Evolutionary conservation across 2,888 invertebrate species (phyloP).

Genomic region (Oasisia sp.): DNA sequence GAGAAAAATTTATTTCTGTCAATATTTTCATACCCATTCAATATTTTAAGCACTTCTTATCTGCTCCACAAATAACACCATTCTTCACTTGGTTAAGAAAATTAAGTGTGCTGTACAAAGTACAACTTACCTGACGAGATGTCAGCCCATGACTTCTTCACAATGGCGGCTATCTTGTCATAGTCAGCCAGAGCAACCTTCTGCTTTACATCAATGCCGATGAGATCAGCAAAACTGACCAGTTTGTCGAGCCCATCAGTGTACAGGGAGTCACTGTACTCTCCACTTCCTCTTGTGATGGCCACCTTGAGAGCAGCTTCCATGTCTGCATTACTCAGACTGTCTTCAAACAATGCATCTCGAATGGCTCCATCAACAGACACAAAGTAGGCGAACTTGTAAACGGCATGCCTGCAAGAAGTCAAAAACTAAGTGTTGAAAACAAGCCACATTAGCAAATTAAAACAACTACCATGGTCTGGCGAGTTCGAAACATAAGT

Average conservation of each 20-base stretch:
- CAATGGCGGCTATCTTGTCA: neutral
- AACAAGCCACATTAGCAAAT: neutral
- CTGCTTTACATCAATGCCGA: neutral
- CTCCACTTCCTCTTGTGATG: neutral
- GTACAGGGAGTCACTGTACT: neutral
- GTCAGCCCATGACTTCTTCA: neutral
- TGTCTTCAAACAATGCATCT: constrained; percentile 1
- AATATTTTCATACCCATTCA: too few relatives aligned
- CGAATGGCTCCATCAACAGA: neutral
- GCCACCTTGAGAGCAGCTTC: neutral
- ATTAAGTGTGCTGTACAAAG: too few relatives aligned
- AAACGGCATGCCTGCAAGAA: neutral
- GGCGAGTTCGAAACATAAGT: neutral
- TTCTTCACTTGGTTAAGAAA: too few relatives aligned
- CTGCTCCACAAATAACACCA: too few relatives aligned
- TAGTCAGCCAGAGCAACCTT: neutral
- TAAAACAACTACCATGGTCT: too few relatives aligned
- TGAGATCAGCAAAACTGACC: neutral
- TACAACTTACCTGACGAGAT: neutral
- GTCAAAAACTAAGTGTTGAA: neutral
- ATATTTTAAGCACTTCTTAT: too few relatives aligned
- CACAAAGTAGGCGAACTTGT: neutral
- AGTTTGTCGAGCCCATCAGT: neutral
- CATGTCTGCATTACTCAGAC: neutral
- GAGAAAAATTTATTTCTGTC: too few relatives aligned